Base-by-base conservation (phyloP, 2,888 invertebrate species). In the Apotomis capreana region DNA sequence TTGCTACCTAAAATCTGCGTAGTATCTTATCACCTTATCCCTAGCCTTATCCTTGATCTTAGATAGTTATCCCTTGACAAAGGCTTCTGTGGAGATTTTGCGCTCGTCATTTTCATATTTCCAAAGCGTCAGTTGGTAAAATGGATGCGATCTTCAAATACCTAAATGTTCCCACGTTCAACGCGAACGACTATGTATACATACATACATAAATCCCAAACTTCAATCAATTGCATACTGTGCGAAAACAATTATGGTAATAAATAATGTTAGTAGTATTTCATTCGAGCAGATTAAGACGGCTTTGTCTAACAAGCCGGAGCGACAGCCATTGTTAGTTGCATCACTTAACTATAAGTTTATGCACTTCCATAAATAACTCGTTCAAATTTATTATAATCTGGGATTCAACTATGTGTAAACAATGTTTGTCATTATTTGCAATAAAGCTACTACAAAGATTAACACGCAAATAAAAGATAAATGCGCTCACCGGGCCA, bases 261-360 rank as follows among this genome's bases (percentile, higher is more conserved):
- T 59, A 52, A 60, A 68, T 59, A 68, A 40, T 58, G 59, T 58
- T 51, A 49, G 49, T 4, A 40, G 15, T 68, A 51, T 59, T 68
- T 68, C 59, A 68, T 51, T 51, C 58, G 61, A 67, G 13, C 58
- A 51, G 58, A 68, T 75, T 71, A 69, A 71, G 63, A 71, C 44
- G 40, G 52, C n/a, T 44, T 37, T 36, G 15, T 40, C 55, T 62
- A 62, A 68, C 68, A n/a, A 59, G 9, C 51, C 46, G 6, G 46
- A 62, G 60, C 52, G 69, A 71, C 44, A 71, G 49, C 36, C 12
- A 59, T 52, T 40, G 51, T 61, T 67, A 13, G 36, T 12, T 49
- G 26, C 12, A 36, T 67, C 13, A 58, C 57, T 67, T 55, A 58
- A 49, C 37, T 52, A n/a, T 12, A 37, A 36, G n/a, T 5, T 26